Base-by-base conservation (phyloP, 1,140 invertebrate genomes). In the Zaprionus ornatus region DNA sequence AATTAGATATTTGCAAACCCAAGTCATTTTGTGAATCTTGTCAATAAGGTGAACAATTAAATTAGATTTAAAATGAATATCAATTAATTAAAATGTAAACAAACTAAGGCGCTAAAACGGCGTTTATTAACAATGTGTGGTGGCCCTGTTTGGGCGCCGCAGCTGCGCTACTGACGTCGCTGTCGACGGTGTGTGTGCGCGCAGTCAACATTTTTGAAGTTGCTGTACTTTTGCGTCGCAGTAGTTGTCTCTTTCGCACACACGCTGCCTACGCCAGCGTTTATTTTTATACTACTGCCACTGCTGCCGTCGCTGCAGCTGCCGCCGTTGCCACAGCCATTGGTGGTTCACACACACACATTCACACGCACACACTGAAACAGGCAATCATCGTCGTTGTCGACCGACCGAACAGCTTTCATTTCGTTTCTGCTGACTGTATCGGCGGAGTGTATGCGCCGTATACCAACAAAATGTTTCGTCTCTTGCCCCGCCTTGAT, bases 151-250 rank as follows among this genome's bases (percentile, higher is more conserved):
- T 25, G 62, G 77, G 80, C 74, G 63, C 64, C 23, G 5, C 5
- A 2, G 15, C 10, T 77, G 12, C 83, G 80, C 64, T 19, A 77
- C 83, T 74, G 77, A 13, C 21, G 13, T 19, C 61, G 63, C 72
- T 77, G 80, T 77, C 67, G 56, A 54, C 72, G 66, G 37, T 68
- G 45, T 79, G 45, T 79, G 72, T 78, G 55, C 74, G 82, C 80
- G 85, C 83, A 82, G 83, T 76, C 84, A 74, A 84, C 80, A 85
- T 91, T 87, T 91, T 91, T 87, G 87, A 91, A 87, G 84, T 91
- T 82, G 88, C 87, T 91, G 87, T 91, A 91, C 87, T 91, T 91
- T 79, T 71, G 87, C 74, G 86, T 81, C 85, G 85, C 79, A 82
- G 88, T 80, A 88, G 87, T 88, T 88, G 84, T 83, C 87, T 90